Base-by-base conservation (phyloP, 2,113 vertebrate genomes). In the Saimiri boliviensis region DNA sequence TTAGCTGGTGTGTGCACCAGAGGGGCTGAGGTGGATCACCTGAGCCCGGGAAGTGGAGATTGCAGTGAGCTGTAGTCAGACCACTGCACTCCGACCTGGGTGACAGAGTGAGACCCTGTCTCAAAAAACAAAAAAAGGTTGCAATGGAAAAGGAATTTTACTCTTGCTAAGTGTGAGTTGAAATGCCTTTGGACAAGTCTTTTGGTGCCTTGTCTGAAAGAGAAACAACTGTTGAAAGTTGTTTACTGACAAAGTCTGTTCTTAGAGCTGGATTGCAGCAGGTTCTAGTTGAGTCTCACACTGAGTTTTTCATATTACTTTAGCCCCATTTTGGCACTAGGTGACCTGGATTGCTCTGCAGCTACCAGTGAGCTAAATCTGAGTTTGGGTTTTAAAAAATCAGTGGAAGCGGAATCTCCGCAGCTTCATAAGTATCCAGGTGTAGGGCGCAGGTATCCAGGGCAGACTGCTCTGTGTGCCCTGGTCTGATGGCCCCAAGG, bases 341-440 rank as follows among this genome's bases (percentile, higher is more conserved):
- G 54, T 60, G 54, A 70, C n/a, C 74, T 0, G 4, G 25, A n/a
- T 91, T 42, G 87, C 49, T 93, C 49, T 30, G 27, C 37, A 30
- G 13, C n/a, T 47, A 45, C 2, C 25, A n/a, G 76, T 1, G 74
- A 89, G 49, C 74, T 66, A 49, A 84, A 42, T 84, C 77, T 68
- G 56, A 79, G 54, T 49, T 68, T 68, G 25, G 8, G 66, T 68
- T 84, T 58, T 17, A 54, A 81, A 71, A 66, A 85, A 32, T 45
- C 14, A 6, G 76, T 32, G 73, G 89, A 54, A 42, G 27, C 11
- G 7, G 6, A 30, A 3, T 1, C 8, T 1, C 2, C 0, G 35
- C 27, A 12, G 12, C 30, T 23, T 35, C 4, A 0, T 8, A 1
- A 2, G 42, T 16, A 2, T 21, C 4, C 0, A 1, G 7, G 12